Evolutionary conservation across 2,113 vertebrate species (phyloP), one percentile per base, ranked within the genome.

Genomic region (Sigmodon hispidus): DNA sequence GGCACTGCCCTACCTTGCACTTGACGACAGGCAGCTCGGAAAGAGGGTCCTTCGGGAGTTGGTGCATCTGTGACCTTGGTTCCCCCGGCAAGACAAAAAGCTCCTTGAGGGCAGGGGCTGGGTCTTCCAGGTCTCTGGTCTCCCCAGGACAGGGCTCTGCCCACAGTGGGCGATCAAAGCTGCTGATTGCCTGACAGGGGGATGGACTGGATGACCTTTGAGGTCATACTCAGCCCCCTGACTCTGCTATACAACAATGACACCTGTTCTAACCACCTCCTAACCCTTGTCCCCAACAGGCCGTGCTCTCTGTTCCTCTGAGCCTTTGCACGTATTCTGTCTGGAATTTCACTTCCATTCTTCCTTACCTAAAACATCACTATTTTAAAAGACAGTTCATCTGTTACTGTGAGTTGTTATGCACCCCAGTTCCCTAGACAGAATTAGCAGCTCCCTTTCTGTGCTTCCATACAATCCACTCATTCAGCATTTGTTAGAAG

Each of bases 181-280:
- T 97, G 97, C 97, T 97, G 97, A 98, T 96, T 79, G 97, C 97
- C 97, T 98, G 96, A 98, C 96, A 97, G 97, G 97, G 97, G 97
- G 96, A 98, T 97, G 97, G 96, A 97, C 97, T 81, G 95, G 97
- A 96, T 98, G 97, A 97, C 96, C 97, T 94, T 94, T 93, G 96
- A 96, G 97, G 97, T 97, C 96, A 97, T 91, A 94, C 94, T 94
- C 97, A 98, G 96, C 96, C 97, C 96, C 97, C 97, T 96, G 92
- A 95, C 96, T 97, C 92, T 95, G 92, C 96, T 97, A 52, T 50
- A 63, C 48, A 92, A 77, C 75, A 94, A 55, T 15, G 93, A 96
- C 43, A 94, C 85, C 94, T 94, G 79, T 61, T 93, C 21, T 57
- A 89, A 80, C 45, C 90, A 67, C 95, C 52, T 16, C 8, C 36